phyloP scores from a whole-genome alignment of 2,888 invertebrate species.

The Heteropelma amictum region DNA sequence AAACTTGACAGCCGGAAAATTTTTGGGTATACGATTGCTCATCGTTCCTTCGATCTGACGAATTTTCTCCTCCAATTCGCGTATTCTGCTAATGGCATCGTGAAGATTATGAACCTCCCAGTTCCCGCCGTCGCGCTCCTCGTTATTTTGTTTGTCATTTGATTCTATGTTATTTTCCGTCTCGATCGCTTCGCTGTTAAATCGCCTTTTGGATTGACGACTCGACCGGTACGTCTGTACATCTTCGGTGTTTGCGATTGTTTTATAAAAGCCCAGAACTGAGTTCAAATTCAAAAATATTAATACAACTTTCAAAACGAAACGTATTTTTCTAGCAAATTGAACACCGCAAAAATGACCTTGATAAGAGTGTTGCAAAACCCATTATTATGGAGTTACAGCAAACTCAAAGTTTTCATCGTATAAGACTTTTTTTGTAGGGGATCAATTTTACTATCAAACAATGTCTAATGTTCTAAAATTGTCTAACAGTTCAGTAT shows the following conservation, averaged over 20 bases:
- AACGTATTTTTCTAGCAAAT: too few relatives aligned
- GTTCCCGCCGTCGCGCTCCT: constrained; percentile 32
- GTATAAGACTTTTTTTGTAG: too few relatives aligned
- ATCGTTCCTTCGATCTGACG: constrained; percentile 85
- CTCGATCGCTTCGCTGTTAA: neutral
- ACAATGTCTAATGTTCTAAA: too few relatives aligned
- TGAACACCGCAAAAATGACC: too few relatives aligned
- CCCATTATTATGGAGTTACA: too few relatives aligned
- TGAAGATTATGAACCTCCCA: constrained; percentile 79
- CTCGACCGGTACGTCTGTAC: constrained; percentile 60
- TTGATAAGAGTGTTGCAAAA: too few relatives aligned
- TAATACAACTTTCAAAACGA: too few relatives aligned
- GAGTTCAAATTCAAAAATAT: too few relatives aligned
- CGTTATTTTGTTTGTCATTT: constrained; percentile 42
- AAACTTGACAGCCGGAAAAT: constrained; percentile 94
- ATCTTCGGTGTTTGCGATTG: constrained; percentile 73
- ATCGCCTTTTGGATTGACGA: neutral
- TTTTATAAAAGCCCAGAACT: constrained; percentile 78
- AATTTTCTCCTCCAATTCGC: constrained; percentile 86
- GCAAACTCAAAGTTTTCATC: too few relatives aligned
- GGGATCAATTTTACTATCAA: too few relatives aligned
- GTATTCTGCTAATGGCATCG: constrained; percentile 83
- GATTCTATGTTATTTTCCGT: constrained; percentile 1
- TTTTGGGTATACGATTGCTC: constrained; percentile 82
- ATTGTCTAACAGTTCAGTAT: too few relatives aligned